A percentile compares a stretch with the other conserved stretches of the same genome.
Evolutionary conservation across 2,797 vertebrate species (phyloP).

Genomic region (Prionace glauca): DNA sequence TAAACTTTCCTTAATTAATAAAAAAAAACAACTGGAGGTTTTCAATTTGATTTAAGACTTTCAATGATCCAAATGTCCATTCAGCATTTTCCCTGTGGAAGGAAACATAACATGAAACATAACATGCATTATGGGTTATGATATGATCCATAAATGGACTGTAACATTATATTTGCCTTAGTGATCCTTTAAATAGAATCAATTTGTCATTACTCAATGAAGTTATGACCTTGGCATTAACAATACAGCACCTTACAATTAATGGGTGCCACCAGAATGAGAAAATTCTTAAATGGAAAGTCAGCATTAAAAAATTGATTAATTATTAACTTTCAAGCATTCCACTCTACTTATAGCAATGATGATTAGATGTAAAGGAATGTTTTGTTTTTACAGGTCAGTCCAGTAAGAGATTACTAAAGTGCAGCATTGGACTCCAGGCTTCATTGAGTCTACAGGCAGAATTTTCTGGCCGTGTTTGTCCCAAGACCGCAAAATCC

Average conservation of each 20-base stretch:
- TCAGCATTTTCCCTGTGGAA: neutral
- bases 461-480: no score
- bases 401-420: neutral
- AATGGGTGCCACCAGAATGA: neutral
- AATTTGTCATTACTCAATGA: neutral
- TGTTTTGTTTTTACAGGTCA: neutral
- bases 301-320: neutral
- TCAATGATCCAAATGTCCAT: neutral
- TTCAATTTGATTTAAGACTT: neutral
- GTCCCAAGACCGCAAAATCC: no score
- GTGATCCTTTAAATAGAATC: neutral
- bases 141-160: neutral
- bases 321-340: neutral
- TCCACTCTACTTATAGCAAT: neutral
- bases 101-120: neutral
- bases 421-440: neutral
- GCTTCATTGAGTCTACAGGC: neutral
- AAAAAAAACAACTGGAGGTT: neutral
- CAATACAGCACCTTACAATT: neutral
- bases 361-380: neutral
- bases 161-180: neutral
- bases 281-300: neutral
- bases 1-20: neutral
- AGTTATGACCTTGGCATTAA: neutral
- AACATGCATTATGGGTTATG: slow-evolving; percentile 15